phyloP scores from a whole-genome alignment of 2,797 vertebrate genomes.

The Nothura maculosa region DNA sequence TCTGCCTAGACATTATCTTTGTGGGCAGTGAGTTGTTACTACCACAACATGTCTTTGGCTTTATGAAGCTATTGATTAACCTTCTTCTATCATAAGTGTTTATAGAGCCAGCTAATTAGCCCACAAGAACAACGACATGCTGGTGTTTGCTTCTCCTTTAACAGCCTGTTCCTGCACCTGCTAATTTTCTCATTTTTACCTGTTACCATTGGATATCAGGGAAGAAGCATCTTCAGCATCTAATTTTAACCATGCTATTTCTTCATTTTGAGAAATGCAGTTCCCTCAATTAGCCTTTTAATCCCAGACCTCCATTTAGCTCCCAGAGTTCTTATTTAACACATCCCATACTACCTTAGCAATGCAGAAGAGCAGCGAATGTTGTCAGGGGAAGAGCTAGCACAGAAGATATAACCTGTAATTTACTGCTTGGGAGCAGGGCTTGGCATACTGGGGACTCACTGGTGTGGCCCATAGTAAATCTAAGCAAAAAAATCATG shows the following conservation, averaged over 20 bases:
- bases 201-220: not conserved
- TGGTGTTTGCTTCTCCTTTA: conserved; percentile 25
- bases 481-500: conserved; percentile 9
- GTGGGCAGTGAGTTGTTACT: not conserved
- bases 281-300: conserved; percentile 22
- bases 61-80: not conserved
- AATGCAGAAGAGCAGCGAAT: not conserved
- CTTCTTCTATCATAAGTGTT: not conserved
- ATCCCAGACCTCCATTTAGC: conserved; percentile 8
- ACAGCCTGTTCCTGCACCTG: not conserved
- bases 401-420: not conserved
- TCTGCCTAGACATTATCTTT: not conserved
- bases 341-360: not conserved
- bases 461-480: not conserved
- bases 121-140: not conserved
- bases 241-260: conserved; percentile 57
- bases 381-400: not conserved
- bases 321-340: conserved; percentile 4
- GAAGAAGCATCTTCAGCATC: not conserved
- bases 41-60: not conserved
- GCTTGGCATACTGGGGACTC: not conserved
- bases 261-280: not conserved
- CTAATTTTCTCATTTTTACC: not conserved
- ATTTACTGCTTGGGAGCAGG: conserved; percentile 23
- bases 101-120: conserved; percentile 9